A percentile compares a stretch with the other conserved stretches of the same genome.
phyloP scores from a whole-genome alignment of 1,140 invertebrate genomes.

The Myzus persicae region DNA sequence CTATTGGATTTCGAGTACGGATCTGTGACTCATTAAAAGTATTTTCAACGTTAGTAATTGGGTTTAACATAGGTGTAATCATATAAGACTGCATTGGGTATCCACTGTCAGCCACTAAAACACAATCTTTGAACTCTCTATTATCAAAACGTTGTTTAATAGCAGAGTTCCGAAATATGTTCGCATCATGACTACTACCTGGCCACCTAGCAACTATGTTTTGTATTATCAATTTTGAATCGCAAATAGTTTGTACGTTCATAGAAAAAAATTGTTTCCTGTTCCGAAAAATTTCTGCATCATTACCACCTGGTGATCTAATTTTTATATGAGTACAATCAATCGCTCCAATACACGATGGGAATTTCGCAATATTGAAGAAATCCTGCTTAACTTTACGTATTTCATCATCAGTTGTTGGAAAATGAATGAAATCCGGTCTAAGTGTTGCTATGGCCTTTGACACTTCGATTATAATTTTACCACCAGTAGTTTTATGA shows the following conservation, averaged over 20 bases:
- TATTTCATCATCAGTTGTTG: constrained; percentile 60
- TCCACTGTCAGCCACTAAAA: constrained; percentile 61
- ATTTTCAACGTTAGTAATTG: constrained; percentile 46
- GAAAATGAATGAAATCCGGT: constrained; percentile 61
- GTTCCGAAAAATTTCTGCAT: constrained; percentile 65
- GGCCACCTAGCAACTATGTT: constrained; percentile 65
- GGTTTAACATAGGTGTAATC: not conserved
- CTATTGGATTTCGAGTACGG: constrained; percentile 64
- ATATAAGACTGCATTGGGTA: constrained; percentile 51
- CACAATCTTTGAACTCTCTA: not conserved
- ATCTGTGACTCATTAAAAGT: constrained; percentile 62
- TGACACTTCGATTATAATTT: constrained; percentile 47
- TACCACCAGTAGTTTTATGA: constrained; percentile 45
- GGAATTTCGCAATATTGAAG: constrained; percentile 63
- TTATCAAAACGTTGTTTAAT: constrained; percentile 56
- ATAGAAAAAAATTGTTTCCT: constrained; percentile 65
- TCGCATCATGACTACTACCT: constrained; percentile 63
- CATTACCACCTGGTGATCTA: constrained; percentile 61
- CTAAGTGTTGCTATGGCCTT: constrained; percentile 29
- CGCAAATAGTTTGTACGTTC: constrained; percentile 65
- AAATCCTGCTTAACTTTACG: constrained; percentile 61
- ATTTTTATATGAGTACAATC: constrained; percentile 65
- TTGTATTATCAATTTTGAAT: constrained; percentile 63
- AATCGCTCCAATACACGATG: constrained; percentile 65
- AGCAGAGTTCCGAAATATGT: constrained; percentile 63